Evolutionary conservation across 2,113 vertebrate species (phyloP), one percentile per base, ranked within the genome.

Genomic region (Miniopterus natalensis): DNA sequence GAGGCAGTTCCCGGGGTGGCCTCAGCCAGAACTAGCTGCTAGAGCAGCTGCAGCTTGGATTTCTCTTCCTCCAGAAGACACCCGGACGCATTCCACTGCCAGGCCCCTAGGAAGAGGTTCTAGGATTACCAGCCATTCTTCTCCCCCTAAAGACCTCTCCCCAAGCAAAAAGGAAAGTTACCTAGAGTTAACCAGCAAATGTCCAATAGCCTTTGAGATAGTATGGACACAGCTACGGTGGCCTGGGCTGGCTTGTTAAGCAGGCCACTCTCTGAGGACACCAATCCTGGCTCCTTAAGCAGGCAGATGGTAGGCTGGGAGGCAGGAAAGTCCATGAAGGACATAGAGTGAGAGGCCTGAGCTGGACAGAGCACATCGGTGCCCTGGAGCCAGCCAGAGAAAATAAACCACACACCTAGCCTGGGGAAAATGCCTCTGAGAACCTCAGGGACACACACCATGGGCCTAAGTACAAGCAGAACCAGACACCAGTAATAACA

Each of bases 51-150:
- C 13, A 21, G 10, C 55, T 74, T 27, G 51, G 59, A 17, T 49
- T 42, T 17, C 13, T 8, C n/a, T 65, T 57, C 53, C 53, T 77
- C 21, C 51, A 36, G 42, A 87, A 87, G 25, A 40, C 9, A 29
- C 12, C 51, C 0, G 0, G 84, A 45, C 12, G 36, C 66, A 89
- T 55, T 49, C 57, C 1, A 0, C 18, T 31, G 21, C 25, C 17
- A 0, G 1, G 15, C 74, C n/a, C 40, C 61, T 9, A 21, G 36
- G 71, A 92, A 68, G 77, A 63, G 53, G 15, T 12, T 49, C 61
- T 1, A 59, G 78, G n/a, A 59, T 27, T 74, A 66, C 51, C 6
- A 63, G 36, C 2, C 15, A 11, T 17, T 47, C 55, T 29, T 20
- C 61, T 4, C n/a, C 42, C 68, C 36, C 47, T 14, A 13, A 59